Conservation (phyloP, 2,888 invertebrate genomes). For the Cephus nigrinus region DNA sequence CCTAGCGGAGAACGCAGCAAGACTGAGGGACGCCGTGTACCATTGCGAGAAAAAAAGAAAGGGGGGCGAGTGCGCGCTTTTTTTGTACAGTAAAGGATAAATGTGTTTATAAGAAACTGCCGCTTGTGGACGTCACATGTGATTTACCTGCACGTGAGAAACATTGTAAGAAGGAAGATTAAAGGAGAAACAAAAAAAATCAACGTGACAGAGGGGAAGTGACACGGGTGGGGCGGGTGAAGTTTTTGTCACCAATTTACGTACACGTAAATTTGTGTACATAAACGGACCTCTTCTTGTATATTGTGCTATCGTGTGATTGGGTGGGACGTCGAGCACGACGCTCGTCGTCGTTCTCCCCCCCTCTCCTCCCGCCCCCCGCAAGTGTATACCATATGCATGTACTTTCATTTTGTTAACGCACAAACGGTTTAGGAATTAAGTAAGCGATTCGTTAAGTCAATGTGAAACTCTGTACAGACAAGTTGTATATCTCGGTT, state of each 20-base stretch:
- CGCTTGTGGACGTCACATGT: slow-evolving; percentile 22
- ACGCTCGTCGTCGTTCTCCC: slow-evolving; percentile 9
- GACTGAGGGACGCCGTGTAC: not conserved
- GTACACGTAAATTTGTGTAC: slow-evolving; percentile 29
- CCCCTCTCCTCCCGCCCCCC: not conserved
- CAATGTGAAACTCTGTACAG: slow-evolving; percentile 23
- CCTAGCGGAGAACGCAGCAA: not conserved
- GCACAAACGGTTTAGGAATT: slow-evolving; percentile 24
- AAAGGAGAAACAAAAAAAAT: slow-evolving; percentile 2
- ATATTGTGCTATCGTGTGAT: slow-evolving; percentile 27
- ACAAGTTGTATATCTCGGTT: slow-evolving; percentile 19
- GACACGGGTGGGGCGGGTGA: not conserved
- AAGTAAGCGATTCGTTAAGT: slow-evolving; percentile 6
- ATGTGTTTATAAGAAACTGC: not conserved
- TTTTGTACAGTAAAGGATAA: not conserved
- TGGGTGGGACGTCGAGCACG: slow-evolving; percentile 9
- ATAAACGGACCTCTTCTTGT: slow-evolving; percentile 25
- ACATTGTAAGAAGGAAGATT: slow-evolving; percentile 32
- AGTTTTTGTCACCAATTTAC: slow-evolving; percentile 18
- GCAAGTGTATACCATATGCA: slow-evolving; percentile 25
- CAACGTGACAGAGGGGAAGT: not conserved
- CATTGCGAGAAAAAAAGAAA: not conserved
- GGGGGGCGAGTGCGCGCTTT: not conserved
- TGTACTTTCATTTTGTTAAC: slow-evolving; percentile 28
- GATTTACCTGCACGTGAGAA: slow-evolving; percentile 36